Evolutionary conservation across 2,113 vertebrate species (phyloP).

Genomic region (Heliornis fulica): DNA sequence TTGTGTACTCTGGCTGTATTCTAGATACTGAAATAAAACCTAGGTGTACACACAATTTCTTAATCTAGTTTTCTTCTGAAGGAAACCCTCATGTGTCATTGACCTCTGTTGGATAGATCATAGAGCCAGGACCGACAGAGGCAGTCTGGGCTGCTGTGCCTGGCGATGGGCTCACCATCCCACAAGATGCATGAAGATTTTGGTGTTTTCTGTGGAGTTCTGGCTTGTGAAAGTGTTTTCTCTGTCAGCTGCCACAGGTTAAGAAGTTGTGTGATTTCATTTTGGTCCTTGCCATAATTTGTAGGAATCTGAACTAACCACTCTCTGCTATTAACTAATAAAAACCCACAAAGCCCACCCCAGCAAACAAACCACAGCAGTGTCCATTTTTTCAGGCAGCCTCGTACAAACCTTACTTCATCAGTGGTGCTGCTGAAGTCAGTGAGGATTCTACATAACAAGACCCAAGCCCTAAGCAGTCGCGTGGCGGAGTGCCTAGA

Average conservation of each 20-base stretch:
- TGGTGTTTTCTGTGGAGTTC: background rate
- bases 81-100: rapidly evolving
- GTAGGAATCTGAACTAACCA: background rate
- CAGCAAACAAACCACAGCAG: background rate
- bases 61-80: background rate
- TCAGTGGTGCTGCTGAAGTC: background rate
- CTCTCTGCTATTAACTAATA: background rate
- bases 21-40: background rate
- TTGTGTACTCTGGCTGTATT: background rate
- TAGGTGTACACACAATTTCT: rapidly evolving
- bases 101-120: background rate
- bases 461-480: background rate
- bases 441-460: background rate
- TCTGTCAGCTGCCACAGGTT: background rate
- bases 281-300: background rate
- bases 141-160: background rate
- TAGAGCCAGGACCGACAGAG: background rate
- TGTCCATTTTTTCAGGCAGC: background rate
- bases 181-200: background rate
- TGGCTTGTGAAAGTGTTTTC: background rate
- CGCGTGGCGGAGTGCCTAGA: rapidly evolving
- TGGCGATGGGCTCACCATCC: background rate
- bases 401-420: background rate
- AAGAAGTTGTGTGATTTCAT: background rate
- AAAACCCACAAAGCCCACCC: background rate